Percentiles rank a stretch among this genome's conserved stretches.
Evolutionary conservation across 2,113 vertebrate species (phyloP).

Genomic region (Castor canadensis): DNA sequence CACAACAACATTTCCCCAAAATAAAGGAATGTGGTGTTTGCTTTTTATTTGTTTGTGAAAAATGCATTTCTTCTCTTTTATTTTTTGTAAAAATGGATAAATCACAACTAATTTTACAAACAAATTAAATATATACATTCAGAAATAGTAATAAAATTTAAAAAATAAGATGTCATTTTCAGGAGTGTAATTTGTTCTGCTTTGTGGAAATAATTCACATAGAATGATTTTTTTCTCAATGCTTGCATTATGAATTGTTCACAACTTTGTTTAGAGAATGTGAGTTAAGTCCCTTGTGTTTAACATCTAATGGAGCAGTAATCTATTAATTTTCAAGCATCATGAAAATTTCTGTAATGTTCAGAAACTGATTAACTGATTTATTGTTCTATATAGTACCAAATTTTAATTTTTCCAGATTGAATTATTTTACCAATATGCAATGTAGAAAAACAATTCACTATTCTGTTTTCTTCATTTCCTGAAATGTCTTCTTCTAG

Average conservation of each 20-base stretch:
- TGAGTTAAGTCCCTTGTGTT: not conserved
- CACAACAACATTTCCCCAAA: not conserved
- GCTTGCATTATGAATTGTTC: too few species aligned
- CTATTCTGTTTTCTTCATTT: not conserved
- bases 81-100: not conserved
- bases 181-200: not conserved
- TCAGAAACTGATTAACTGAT: not conserved
- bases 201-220: slow-evolving; percentile 7
- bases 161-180: not conserved
- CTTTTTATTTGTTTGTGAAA: too few species aligned
- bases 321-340: not conserved
- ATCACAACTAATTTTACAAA: not conserved
- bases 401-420: not conserved
- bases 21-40: not conserved
- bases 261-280: not conserved
- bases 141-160: not conserved
- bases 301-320: not conserved
- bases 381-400: not conserved
- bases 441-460: not conserved
- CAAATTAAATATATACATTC: not conserved
- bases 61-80: not conserved
- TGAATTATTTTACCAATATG: not conserved
- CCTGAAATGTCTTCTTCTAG: not conserved
- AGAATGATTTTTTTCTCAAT: not conserved
- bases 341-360: not conserved